Evolutionary conservation across 2,888 invertebrate genomes (phyloP).

Genomic region (Sisyra terminalis): DNA sequence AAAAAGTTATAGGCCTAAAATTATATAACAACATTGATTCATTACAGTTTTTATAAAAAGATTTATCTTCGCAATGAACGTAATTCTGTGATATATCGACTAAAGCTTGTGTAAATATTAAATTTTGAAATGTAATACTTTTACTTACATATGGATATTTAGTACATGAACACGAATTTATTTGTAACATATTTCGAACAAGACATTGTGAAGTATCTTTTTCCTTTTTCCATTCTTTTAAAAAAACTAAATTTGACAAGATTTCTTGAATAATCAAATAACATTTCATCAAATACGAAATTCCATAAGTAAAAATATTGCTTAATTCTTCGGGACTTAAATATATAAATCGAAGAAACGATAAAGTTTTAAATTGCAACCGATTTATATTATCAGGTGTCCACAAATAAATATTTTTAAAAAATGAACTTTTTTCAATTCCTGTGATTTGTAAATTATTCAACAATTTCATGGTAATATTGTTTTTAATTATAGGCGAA

Average conservation of each 20-base stretch:
- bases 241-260: too few species aligned
- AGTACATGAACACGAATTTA: too few species aligned
- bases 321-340: slow-evolving; percentile 59
- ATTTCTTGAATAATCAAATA: too few species aligned
- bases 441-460: slow-evolving; percentile 53
- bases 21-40: too few species aligned
- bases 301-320: slow-evolving; percentile 51
- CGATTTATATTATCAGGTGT: slow-evolving; percentile 47
- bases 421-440: slow-evolving; percentile 48
- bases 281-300: neutral
- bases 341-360: slow-evolving; percentile 58
- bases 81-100: neutral
- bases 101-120: neutral
- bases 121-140: too few species aligned
- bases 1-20: too few species aligned
- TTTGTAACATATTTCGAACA: too few species aligned
- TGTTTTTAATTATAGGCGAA: slow-evolving; percentile 50
- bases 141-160: too few species aligned
- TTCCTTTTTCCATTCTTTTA: too few species aligned
- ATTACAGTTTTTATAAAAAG: too few species aligned
- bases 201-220: too few species aligned
- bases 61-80: too few species aligned
- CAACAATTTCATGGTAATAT: slow-evolving; percentile 54
- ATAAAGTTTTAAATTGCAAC: slow-evolving; percentile 36
- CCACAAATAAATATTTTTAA: slow-evolving; percentile 54